Base-by-base conservation (phyloP, 2,797 vertebrate species). In the Labeo calbasu region DNA sequence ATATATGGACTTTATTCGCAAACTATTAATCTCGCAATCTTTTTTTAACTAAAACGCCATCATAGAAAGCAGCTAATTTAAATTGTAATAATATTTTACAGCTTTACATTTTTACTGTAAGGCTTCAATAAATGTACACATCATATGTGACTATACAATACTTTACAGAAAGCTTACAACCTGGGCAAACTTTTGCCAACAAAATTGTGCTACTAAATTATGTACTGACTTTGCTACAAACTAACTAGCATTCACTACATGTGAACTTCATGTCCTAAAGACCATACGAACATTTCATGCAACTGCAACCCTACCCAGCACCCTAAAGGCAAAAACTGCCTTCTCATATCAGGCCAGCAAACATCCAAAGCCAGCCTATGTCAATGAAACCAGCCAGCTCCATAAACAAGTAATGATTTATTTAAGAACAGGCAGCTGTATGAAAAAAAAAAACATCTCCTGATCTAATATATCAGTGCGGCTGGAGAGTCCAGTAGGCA, bases 371-470 rank as follows among this genome's bases (percentile, higher is more conserved):
- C 61, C 79, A 70, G 25, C 69, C 25, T 43, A 80, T 84, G 84
- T 78, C 82, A 77, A 55, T 57, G 48, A 76, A 84, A 66, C 43
- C 70, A 66, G 78, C 82, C 75, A 23, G 55, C 82, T 86, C 83
- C 68, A 88, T 88, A 87, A 87, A 88, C 86, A 88, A 87, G 70
- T 71, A 77, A 86, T 87, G 75, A 88, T 87, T 86, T 88, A 87
- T 88, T 88, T 86, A 87, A 86, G 84, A 80, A 59, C 55, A 79
- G 79, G 48, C 57, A 76, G 70, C 36, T 66, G 55, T 46, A 69
- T 82, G 50, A 25, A 85, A 77, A 32, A 48, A 25, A 50, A 36
- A 68, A 65, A 65, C 3, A 80, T 77, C 70, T 28, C 61, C 72
- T 70, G 82, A 87, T 87, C 63, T 80, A 87, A 86, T 80, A 63